Base-by-base conservation (phyloP, 2,888 invertebrate genomes). In the Phengaris alcon region DNA sequence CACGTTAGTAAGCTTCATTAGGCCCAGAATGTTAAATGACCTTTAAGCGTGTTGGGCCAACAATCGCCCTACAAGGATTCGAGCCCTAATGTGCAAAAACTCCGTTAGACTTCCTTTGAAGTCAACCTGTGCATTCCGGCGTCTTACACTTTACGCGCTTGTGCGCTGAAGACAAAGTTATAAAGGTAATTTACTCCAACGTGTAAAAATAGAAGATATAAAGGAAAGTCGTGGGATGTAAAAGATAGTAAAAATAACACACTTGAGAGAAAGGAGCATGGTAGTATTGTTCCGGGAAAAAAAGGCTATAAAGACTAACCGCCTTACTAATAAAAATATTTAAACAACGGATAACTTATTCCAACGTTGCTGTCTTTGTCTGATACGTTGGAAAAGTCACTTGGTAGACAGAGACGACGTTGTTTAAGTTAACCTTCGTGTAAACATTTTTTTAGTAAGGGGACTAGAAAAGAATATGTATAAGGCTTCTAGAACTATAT, bases 1-100 rank as follows among this genome's bases (percentile, higher is more conserved):
- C 46, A 68, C 68, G 46, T 69, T 69, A 48, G 15, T n/a, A 70
- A n/a, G 22, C 12, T 15, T 15, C 70, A 51, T 48, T 54, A 54
- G 72, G 15, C 35, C 10, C 72, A 72, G 35, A 54, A 54, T 72
- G 72, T 72, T 72, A 72, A 72, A 72, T 72, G 72, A 72, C 54
- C 72, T 72, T 52, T 12, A 72, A 35, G 46, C 12, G 46, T 46
- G 68, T 10, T 68, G 51, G 70, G 51, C 48, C 70, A 70, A 9
- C 22, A 51, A 64, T 51, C 15, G 52, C 35, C 72, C 69, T 69
- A 69, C 15, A 69, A 72, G 72, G 72, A 54, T 72, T 52, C 15
- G 52, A 22, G 22, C 10, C 72, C 52, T 72, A 15, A 70, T 22
- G 54, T 6, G 54, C 52, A 44, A 72, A 72, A 72, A 72, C 72